Base-by-base conservation (phyloP, 2,797 vertebrate species). In the Sylvia borin region DNA sequence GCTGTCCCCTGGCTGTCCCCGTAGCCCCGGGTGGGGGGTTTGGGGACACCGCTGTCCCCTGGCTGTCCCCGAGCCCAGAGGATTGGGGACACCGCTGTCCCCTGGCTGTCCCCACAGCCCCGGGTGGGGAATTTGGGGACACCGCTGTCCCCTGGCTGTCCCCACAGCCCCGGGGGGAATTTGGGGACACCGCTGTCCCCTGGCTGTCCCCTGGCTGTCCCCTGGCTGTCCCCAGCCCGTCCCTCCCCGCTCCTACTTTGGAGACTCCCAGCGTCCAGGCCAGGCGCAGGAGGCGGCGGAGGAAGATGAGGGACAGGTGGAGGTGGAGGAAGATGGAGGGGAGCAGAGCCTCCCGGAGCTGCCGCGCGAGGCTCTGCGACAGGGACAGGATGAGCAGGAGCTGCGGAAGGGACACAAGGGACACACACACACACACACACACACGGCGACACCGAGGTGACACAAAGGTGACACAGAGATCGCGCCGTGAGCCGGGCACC, bases 351-450 rank as follows among this genome's bases (percentile, higher is more conserved):
- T 97, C 98, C 98, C 96, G 98, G 96, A 99, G 91, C 98, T 99
- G 98, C 97, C 98, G 98, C 98, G 98, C 97, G 92, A 99, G 97
- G 98, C 98, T 98, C 97, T 98, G 97, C 92, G 98, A 98, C 96
- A 99, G 97, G 95, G 98, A 98, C 97, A 99, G 97, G 97, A 99
- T 96, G 98, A 99, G 96, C 98, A 99, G 98, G 98, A 99, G 98
- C 99, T 99, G 98, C 93, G 97, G 91, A 96, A 97, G 93, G 97
- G 96, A 97, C 93, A 53, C 51, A 9, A 21, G 31, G 31, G 53
- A 55, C 54, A 58, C 32, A n/a, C 54, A 34, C n/a, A 25, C n/a
- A 40, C 40, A 13, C 40, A 40, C 40, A 13, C 40, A 40, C 40
- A 40, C 40, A 40, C 40, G 11, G 51, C 14, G 51, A 47, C 64